Evolutionary conservation across 2,113 vertebrate genomes (phyloP), one percentile per base, ranked within the genome.

Genomic region (Ptilorrhoa leucosticta): DNA sequence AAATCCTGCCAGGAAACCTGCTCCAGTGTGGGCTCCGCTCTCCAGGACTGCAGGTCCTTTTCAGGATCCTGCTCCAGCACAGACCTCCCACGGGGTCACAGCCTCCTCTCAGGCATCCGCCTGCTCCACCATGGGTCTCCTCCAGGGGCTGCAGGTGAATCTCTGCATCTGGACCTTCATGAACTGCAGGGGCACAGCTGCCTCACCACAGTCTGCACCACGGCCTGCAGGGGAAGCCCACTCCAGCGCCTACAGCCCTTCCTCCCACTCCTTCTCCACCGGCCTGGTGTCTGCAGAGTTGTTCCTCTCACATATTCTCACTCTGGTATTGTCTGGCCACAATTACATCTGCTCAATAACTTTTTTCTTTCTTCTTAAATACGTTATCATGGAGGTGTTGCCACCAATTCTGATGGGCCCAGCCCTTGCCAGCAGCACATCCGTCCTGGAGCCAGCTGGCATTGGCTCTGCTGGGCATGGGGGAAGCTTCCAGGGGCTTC

Each of bases 351-450:
- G 27, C 39, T 13, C 22, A 33, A 10, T 19, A 28, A 10, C 27
- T 33, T 69, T 42, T 22, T 44, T 42, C 16, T 37, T 86, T 60
- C 17, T 33, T 58, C 18, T 28, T 39, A 19, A 60, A 19, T 44
- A 15, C 0, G 0, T 33, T 60, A 13, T 37, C 33, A 60, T 18
- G 13, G 45, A 51, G 33, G 8, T 28, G 15, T 14, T 35, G 1
- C 7, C 33, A 33, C 15, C 18, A 13, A 39, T 53, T 37, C 37
- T 31, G 53, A 19, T 3, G 12, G 26, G 15, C 10, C 45, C 22
- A 37, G 63, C 12, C 45, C 45, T 35, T 31, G 53, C 15, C 72
- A 68, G 54, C 10, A 37, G 27, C 72, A 19, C 4, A 4, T 60
- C 31, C 1, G 1, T 60, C 53, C 39, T 51, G 45, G 53, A 60